phyloP scores from a whole-genome alignment of 2,888 invertebrate species.

The Oscheius sp. region DNA sequence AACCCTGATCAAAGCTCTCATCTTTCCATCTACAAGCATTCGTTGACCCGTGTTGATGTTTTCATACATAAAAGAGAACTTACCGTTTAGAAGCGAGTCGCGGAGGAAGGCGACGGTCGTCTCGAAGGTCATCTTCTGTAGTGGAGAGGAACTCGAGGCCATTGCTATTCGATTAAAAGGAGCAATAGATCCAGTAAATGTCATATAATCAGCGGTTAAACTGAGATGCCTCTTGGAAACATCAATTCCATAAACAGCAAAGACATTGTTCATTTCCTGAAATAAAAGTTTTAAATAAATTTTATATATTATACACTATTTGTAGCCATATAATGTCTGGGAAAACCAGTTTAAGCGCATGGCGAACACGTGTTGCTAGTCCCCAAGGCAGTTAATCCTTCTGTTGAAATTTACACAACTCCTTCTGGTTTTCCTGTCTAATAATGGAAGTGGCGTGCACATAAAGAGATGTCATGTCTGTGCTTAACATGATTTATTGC shows the following conservation, averaged over 20 bases:
- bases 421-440: conserved; percentile 12
- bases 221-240: conserved; percentile 92
- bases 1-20: too few species aligned
- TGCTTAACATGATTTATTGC: not conserved
- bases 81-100: conserved; percentile 79
- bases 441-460: not conserved
- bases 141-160: conserved; percentile 87
- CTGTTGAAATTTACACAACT: conserved; percentile 1
- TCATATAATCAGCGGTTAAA: conserved; percentile 97
- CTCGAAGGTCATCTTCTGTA: conserved; percentile 98
- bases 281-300: conserved; percentile 24
- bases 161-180: conserved; percentile 89
- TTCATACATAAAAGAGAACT: too few species aligned
- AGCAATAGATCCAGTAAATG: conserved; percentile 86
- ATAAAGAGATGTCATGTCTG: not conserved
- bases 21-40: too few species aligned
- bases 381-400: not conserved
- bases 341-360: too few species aligned
- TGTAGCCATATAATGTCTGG: too few species aligned
- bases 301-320: not conserved
- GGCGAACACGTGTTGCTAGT: not conserved
- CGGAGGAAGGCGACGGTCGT: conserved; percentile 86
- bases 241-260: conserved; percentile 93
- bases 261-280: conserved; percentile 89
- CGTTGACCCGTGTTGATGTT: too few species aligned